A percentile compares a stretch with the other conserved stretches of the same genome.
Evolutionary conservation across 2,113 vertebrate genomes (phyloP).

Genomic region (Heterotis niloticus): DNA sequence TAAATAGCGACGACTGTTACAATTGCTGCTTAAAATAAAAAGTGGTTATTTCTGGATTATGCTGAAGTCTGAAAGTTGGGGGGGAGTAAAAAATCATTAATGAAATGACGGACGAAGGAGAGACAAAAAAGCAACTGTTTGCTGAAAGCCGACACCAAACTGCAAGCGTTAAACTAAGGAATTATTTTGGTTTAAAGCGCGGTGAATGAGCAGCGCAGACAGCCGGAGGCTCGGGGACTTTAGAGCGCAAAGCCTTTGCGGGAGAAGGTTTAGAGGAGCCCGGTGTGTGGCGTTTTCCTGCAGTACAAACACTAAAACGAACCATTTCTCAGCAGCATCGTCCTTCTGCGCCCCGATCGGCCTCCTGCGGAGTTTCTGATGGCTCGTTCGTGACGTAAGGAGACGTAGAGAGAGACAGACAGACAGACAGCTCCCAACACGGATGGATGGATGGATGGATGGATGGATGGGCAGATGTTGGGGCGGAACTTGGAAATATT

Average conservation of each 20-base stretch:
- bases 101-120: not conserved
- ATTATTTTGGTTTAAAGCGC: not conserved
- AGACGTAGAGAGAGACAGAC: conserved; percentile 58
- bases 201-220: not conserved
- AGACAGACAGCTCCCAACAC: conserved; percentile 27
- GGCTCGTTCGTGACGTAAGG: conserved; percentile 62
- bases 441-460: conserved; percentile 10
- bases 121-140: not conserved
- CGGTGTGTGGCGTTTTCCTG: conserved; percentile 13
- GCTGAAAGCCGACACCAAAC: not conserved
- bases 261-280: conserved; percentile 19
- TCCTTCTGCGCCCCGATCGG: conserved; percentile 34
- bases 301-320: conserved; percentile 7
- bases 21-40: not conserved
- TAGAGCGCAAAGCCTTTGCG: not conserved
- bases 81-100: not conserved
- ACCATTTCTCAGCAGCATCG: conserved; percentile 17
- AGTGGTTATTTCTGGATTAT: not conserved
- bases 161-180: not conserved
- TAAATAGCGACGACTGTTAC: not conserved
- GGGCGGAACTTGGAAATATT: conserved; percentile 62
- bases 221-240: not conserved
- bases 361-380: conserved; percentile 51
- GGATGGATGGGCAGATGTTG: conserved; percentile 61
- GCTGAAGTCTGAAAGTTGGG: not conserved